A percentile compares a stretch with the other conserved stretches of the same genome.
phyloP scores from a whole-genome alignment of 2,797 vertebrate species.

The Sus cebifrons region DNA sequence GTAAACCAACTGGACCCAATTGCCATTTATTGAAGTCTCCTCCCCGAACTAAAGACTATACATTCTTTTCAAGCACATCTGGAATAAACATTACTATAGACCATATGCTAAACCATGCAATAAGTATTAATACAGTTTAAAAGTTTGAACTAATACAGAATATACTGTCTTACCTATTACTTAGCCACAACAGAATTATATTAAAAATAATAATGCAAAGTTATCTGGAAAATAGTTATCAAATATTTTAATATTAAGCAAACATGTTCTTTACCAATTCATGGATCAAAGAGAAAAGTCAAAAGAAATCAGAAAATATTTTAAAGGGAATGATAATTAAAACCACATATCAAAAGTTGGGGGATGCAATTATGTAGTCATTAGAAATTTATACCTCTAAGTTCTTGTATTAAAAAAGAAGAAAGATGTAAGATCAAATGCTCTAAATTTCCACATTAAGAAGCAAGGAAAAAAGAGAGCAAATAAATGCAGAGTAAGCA shows the following conservation, averaged over 20 bases:
- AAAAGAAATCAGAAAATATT: slow-evolving; percentile 49
- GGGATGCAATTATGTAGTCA: not conserved
- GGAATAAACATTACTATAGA: slow-evolving; percentile 46
- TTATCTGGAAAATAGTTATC: slow-evolving; percentile 33
- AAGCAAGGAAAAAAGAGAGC: not conserved
- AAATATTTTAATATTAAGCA: slow-evolving; percentile 48
- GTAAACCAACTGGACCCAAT: not conserved
- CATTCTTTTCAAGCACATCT: slow-evolving; percentile 38
- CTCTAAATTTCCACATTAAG: not conserved
- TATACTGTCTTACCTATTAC: not conserved
- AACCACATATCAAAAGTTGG: not conserved
- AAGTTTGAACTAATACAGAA: slow-evolving; percentile 8
- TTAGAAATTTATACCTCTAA: not conserved
- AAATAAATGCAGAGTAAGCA: not conserved
- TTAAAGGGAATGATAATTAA: slow-evolving; percentile 39
- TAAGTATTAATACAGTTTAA: slow-evolving; percentile 12
- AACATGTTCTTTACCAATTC: not conserved
- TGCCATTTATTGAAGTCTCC: not conserved
- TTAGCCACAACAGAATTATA: slow-evolving; percentile 34
- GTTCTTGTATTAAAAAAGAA: not conserved
- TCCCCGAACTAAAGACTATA: not conserved
- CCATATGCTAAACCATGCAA: slow-evolving; percentile 23
- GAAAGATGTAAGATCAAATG: not conserved
- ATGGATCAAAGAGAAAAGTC: not conserved
- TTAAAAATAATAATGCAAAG: slow-evolving; percentile 55